phyloP scores from a whole-genome alignment of 2,888 invertebrate species.

The Flexamia atlantica region DNA sequence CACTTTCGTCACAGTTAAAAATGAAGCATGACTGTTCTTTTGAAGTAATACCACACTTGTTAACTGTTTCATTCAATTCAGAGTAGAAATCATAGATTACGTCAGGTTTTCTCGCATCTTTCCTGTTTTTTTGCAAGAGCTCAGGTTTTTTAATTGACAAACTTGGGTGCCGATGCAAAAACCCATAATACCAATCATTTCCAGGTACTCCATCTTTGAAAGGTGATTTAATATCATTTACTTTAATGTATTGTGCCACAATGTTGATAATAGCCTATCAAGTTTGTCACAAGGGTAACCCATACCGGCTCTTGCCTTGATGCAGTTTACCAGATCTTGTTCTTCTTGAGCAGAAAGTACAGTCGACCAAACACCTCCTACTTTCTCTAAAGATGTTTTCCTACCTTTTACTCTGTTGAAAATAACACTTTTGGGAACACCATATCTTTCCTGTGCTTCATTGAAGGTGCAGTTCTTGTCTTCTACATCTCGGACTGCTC shows the following conservation, averaged over 20 bases:
- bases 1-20: constrained; percentile 69
- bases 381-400: constrained; percentile 46
- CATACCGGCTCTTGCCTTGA: constrained; percentile 67
- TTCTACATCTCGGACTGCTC: constrained; percentile 46
- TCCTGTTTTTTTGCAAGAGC: constrained; percentile 69
- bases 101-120: constrained; percentile 67
- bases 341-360: constrained; percentile 44
- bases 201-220: constrained; percentile 69
- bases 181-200: constrained; percentile 65
- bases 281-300: constrained; percentile 69
- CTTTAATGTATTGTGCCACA: constrained; percentile 53
- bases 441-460: constrained; percentile 42
- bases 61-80: constrained; percentile 65
- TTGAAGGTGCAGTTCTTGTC: constrained; percentile 43
- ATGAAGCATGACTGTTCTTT: constrained; percentile 64
- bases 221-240: constrained; percentile 64
- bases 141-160: constrained; percentile 70
- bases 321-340: constrained; percentile 65
- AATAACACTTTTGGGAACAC: constrained; percentile 54
- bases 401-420: constrained; percentile 56
- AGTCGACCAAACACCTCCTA: constrained; percentile 31
- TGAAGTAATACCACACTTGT: constrained; percentile 43
- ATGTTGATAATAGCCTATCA: constrained; percentile 66
- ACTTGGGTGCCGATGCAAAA: constrained; percentile 67
- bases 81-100: constrained; percentile 70